A percentile compares a stretch with the other conserved stretches of the same genome.
These are phyloP conservation scores for Azemiops feae DNA, from an alignment of 2,113 vertebrate species.

Conservation along the genomic window DNA sequence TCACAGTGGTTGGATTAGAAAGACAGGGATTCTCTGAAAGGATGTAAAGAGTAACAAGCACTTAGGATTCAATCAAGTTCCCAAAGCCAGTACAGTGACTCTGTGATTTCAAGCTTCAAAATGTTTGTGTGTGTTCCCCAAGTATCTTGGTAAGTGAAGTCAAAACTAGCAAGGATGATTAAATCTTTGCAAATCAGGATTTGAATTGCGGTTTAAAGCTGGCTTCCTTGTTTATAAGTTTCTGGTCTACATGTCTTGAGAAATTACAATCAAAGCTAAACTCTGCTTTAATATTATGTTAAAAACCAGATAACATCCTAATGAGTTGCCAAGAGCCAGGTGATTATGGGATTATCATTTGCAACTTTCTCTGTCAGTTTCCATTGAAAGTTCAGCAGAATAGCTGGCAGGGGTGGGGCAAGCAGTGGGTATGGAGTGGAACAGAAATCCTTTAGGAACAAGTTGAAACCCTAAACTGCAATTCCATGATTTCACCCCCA, in stretches of 20 bases:
- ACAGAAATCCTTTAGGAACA: too few species aligned
- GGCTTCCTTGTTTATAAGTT: not conserved
- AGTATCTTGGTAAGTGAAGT: not conserved
- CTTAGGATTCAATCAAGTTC: slow-evolving; percentile 42
- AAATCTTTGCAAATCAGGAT: not conserved
- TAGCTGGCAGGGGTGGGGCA: too few species aligned
- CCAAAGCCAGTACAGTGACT: slow-evolving; percentile 40
- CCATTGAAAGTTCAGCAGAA: too few species aligned
- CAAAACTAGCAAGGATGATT: not conserved
- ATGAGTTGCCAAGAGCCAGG: not conserved
- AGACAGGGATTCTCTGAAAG: slow-evolving; percentile 46
- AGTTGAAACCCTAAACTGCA: too few species aligned
- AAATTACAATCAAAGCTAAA: not conserved
- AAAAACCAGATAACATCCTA: not conserved
- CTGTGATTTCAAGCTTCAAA: slow-evolving; percentile 49
- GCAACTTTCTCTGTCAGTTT: too few species aligned
- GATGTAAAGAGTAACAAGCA: slow-evolving; percentile 15
- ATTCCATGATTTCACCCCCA: too few species aligned
- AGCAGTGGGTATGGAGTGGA: too few species aligned
- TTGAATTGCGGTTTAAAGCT: not conserved
- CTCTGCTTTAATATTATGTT: not conserved
- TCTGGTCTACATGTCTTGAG: not conserved
- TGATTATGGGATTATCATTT: too few species aligned
- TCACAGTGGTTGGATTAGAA: slow-evolving; percentile 56
- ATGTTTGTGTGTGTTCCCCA: slow-evolving; percentile 32